Percentiles rank a stretch among this genome's conserved stretches.
Evolutionary conservation across 2,113 vertebrate genomes (phyloP).

Genomic region (Ammodramus savannarum): DNA sequence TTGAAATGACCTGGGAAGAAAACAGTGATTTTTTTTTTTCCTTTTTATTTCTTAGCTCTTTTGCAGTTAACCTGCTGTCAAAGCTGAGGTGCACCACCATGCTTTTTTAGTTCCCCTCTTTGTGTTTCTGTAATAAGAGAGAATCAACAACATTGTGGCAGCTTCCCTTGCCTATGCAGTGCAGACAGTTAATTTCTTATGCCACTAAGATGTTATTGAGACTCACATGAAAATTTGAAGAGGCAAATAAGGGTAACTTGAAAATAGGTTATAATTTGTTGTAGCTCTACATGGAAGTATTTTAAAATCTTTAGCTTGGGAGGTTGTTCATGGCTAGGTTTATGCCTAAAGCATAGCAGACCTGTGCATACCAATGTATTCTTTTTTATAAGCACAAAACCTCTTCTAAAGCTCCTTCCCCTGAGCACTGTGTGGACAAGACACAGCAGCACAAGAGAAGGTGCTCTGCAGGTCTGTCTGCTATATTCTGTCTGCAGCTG

Average conservation of each 20-base stretch:
- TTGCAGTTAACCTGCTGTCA: background rate
- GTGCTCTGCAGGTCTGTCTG: background rate
- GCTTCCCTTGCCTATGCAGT: background rate
- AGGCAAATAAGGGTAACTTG: background rate
- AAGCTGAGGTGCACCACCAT: background rate
- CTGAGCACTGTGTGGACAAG: background rate
- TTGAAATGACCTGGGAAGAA: background rate
- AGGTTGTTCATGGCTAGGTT: background rate
- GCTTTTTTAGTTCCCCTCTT: background rate
- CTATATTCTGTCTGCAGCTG: background rate
- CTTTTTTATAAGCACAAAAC: background rate
- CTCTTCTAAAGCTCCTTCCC: background rate
- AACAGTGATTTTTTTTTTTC: background rate
- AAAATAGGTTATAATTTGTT: background rate
- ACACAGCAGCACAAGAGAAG: background rate
- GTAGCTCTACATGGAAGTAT: background rate
- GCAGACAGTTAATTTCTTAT: background rate
- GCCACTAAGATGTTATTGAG: background rate
- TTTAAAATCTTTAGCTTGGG: background rate
- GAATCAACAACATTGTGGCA: background rate
- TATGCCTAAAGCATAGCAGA: background rate
- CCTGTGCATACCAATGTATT: rapidly evolving
- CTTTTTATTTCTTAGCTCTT: background rate
- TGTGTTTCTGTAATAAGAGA: background rate
- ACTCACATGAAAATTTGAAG: background rate